A percentile compares a stretch with the other conserved stretches of the same genome.
phyloP scores from a whole-genome alignment of 2,113 vertebrate genomes.

The Salvelinus sp. region DNA sequence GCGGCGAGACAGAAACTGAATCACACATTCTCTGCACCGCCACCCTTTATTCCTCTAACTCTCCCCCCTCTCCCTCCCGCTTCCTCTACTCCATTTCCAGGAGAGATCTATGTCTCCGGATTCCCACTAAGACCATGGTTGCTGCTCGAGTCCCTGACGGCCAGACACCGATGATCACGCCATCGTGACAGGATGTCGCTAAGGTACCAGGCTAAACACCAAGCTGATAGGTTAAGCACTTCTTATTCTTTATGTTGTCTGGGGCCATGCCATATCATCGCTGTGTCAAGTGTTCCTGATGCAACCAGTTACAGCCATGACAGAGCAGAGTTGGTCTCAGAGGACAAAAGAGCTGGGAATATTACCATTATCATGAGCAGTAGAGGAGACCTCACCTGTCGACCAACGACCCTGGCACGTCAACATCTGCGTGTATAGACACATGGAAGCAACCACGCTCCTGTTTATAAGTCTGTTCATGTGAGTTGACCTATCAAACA shows the following conservation, averaged over 20 bases:
- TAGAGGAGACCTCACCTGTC: background rate
- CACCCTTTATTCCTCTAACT: background rate
- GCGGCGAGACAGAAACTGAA: conserved; percentile 8
- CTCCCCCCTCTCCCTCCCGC: background rate
- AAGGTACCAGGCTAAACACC: conserved; percentile 2
- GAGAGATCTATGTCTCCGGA: background rate
- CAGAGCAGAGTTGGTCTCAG: background rate
- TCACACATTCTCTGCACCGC: conserved; percentile 9
- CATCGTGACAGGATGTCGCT: background rate
- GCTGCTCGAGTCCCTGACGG: background rate
- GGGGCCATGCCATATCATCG: conserved; percentile 8
- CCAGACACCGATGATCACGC: background rate
- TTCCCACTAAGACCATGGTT: background rate
- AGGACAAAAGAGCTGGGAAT: background rate
- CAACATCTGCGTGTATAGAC: background rate
- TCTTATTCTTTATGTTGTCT: conserved; percentile 13
- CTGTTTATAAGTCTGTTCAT: background rate
- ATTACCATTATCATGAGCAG: background rate
- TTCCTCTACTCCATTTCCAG: background rate
- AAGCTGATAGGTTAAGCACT: conserved; percentile 13
- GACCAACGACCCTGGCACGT: background rate
- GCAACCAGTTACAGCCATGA: conserved; percentile 19
- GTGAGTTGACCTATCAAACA: background rate
- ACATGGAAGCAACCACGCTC: background rate
- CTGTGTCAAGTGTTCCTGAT: background rate